phyloP scores from a whole-genome alignment of 2,888 invertebrate species.

The Ormyrus pomaceus region DNA sequence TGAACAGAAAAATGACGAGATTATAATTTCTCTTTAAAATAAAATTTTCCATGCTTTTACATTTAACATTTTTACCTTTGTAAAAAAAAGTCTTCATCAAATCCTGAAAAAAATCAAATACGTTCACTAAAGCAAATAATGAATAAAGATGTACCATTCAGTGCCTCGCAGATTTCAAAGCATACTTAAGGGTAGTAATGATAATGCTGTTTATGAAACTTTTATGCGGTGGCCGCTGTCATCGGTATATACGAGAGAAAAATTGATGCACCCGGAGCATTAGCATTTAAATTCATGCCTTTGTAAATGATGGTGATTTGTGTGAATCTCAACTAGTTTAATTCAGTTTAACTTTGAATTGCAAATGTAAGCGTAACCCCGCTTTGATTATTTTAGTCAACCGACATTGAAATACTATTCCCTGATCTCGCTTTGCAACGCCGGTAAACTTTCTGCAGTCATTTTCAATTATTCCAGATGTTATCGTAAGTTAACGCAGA shows the following conservation, averaged over 20 bases:
- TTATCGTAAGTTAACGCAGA: conserved; percentile 20
- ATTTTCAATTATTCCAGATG: conserved; percentile 26
- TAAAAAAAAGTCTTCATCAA: too few relatives aligned
- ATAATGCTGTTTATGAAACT: neutral
- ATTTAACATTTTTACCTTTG: too few relatives aligned
- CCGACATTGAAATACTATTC: conserved; percentile 40
- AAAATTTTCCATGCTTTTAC: too few relatives aligned
- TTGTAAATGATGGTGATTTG: conserved; percentile 48
- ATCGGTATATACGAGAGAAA: neutral
- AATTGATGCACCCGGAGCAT: conserved; percentile 14
- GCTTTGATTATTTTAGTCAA: conserved; percentile 47
- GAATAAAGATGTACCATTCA: too few relatives aligned
- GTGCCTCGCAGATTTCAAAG: too few relatives aligned
- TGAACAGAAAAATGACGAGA: too few relatives aligned
- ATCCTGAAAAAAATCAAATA: too few relatives aligned
- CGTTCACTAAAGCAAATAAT: too few relatives aligned
- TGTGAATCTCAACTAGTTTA: conserved; percentile 47
- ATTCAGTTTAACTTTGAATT: conserved; percentile 50
- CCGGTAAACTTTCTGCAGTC: conserved; percentile 20
- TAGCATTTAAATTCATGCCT: conserved; percentile 47
- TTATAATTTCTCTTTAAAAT: too few relatives aligned
- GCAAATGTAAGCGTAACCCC: conserved; percentile 31
- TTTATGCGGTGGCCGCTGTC: neutral
- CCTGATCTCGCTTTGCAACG: conserved; percentile 8
- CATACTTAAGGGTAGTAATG: too few relatives aligned